Evolutionary conservation across 2,797 vertebrate species (phyloP).

Genomic region (Galago senegalensis): DNA sequence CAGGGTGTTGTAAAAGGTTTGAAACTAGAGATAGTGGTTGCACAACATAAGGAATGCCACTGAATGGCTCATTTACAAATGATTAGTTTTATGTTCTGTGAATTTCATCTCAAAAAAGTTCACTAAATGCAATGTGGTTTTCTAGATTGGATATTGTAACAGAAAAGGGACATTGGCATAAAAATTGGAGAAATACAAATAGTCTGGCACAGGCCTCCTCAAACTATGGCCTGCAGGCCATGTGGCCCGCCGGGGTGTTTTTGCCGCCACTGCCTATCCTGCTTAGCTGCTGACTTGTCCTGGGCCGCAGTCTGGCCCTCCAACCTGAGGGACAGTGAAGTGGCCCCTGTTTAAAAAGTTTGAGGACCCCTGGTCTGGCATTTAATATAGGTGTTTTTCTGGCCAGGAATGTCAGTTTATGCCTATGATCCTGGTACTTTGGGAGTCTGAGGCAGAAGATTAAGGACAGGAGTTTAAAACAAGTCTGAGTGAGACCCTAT

Average conservation of each 20-base stretch:
- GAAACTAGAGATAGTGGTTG: background rate
- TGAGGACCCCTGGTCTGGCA: background rate
- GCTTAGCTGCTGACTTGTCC: too few relatives aligned
- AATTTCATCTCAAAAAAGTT: slow-evolving; percentile 2
- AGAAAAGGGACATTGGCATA: background rate
- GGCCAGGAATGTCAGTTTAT: background rate
- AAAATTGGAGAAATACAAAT: slow-evolving; percentile 10
- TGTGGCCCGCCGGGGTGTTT: too few relatives aligned
- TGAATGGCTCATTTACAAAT: background rate
- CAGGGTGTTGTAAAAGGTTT: background rate
- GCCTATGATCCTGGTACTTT: background rate
- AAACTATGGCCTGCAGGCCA: too few relatives aligned
- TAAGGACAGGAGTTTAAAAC: background rate
- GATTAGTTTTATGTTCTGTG: slow-evolving; percentile 49
- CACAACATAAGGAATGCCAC: background rate
- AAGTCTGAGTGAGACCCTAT: background rate
- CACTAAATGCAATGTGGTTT: background rate
- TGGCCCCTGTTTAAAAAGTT: too few relatives aligned
- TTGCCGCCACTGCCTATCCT: too few relatives aligned
- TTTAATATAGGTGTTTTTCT: background rate
- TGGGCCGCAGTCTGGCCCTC: too few relatives aligned
- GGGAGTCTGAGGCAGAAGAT: background rate
- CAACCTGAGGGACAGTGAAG: too few relatives aligned
- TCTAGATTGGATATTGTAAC: background rate
- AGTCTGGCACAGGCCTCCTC: background rate